Percentiles rank a stretch among this genome's conserved stretches.
Evolutionary conservation across 2,888 invertebrate genomes (phyloP).

Genomic region (Crepidodera aurea): DNA sequence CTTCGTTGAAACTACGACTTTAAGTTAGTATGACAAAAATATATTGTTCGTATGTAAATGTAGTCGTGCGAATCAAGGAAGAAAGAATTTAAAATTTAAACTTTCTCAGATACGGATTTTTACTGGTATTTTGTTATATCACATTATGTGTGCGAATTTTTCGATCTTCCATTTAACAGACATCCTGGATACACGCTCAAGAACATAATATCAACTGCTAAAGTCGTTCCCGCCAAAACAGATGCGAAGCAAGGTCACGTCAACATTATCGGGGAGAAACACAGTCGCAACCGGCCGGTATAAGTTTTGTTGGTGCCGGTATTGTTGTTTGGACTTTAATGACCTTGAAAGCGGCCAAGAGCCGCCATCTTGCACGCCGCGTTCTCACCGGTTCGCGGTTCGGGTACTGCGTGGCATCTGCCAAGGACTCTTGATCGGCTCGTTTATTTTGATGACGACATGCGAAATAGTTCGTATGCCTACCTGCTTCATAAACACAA

Average conservation of each 20-base stretch:
- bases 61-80: too few relatives aligned
- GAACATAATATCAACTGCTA: neutral
- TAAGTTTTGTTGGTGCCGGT: neutral
- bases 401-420: slow-evolving; percentile 8
- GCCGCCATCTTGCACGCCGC: slow-evolving; percentile 13
- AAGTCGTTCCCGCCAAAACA: slow-evolving; percentile 23
- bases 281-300: neutral
- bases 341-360: slow-evolving; percentile 21
- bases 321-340: slow-evolving; percentile 11
- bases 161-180: too few relatives aligned
- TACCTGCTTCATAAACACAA: neutral
- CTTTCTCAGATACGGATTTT: too few relatives aligned
- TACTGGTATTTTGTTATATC: too few relatives aligned
- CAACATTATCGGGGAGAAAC: neutral
- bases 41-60: too few relatives aligned
- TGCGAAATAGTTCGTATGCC: neutral
- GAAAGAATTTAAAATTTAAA: too few relatives aligned
- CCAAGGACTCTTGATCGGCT: slow-evolving; percentile 1
- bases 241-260: slow-evolving; percentile 16
- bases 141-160: too few relatives aligned
- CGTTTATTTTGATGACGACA: neutral
- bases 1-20: too few relatives aligned
- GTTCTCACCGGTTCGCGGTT: slow-evolving; percentile 21
- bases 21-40: too few relatives aligned
- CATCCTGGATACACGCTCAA: too few relatives aligned